Conservation (phyloP, 2,113 vertebrate genomes). For the Notechis scutatus region DNA sequence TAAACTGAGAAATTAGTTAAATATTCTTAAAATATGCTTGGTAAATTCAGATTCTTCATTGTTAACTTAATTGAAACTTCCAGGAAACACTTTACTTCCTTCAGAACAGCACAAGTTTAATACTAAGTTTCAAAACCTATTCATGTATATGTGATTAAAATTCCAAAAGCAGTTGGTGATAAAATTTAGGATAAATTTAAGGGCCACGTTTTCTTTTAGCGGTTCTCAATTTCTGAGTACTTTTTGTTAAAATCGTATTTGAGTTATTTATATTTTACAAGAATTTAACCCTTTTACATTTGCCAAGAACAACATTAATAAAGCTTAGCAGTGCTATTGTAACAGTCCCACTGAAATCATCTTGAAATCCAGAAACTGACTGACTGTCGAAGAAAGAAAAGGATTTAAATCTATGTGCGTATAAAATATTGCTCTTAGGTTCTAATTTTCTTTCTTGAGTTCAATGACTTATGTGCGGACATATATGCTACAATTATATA, state of each 20-base stretch:
- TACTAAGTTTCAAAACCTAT: background rate
- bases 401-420: background rate
- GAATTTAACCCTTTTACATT: background rate
- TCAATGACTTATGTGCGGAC: background rate
- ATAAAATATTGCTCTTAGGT: background rate
- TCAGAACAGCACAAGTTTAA: background rate
- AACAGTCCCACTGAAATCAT: slow-evolving; percentile 7
- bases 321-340: background rate
- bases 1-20: slow-evolving; percentile 8
- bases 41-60: slow-evolving; percentile 24
- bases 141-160: background rate
- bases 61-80: slow-evolving; percentile 1
- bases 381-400: background rate
- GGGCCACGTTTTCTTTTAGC: background rate
- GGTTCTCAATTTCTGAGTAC: background rate
- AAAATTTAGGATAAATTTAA: background rate
- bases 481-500: background rate
- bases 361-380: slow-evolving; percentile 3
- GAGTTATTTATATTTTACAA: background rate
- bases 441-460: background rate
- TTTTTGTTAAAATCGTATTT: background rate
- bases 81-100: background rate
- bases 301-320: slow-evolving; percentile 4
- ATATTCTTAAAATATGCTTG: slow-evolving; percentile 16
- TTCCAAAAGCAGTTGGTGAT: background rate